A percentile compares a stretch with the other conserved stretches of the same genome.
These are phyloP conservation scores for Bucco capensis DNA, from an alignment of 2,113 vertebrate species.

Conservation along the genomic window DNA sequence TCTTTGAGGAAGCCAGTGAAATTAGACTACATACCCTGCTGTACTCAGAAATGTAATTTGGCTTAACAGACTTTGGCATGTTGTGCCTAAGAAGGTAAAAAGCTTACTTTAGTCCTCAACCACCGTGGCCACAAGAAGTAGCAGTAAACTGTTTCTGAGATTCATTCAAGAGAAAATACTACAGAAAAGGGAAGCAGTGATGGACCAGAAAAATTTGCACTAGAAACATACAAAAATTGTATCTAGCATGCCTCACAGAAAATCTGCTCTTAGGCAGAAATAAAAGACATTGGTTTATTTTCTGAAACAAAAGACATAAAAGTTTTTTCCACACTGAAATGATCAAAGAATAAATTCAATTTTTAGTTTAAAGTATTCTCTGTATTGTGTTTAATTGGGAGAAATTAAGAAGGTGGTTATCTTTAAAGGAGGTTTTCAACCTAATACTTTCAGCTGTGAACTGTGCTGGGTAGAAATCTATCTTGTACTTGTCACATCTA, in stretches of 20 bases:
- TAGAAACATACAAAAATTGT: background rate
- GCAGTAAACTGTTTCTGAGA: background rate
- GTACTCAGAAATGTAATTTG: background rate
- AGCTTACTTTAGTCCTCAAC: background rate
- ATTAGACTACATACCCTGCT: background rate
- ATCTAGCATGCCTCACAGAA: background rate
- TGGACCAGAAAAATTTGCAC: background rate
- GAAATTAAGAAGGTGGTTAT: background rate
- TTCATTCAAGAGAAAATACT: background rate
- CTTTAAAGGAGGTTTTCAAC: slow-evolving; percentile 32
- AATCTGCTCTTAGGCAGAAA: background rate
- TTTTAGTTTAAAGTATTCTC: background rate
- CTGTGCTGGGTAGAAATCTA: slow-evolving; percentile 37
- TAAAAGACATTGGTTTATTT: background rate
- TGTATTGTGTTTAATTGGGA: background rate
- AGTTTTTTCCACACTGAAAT: background rate
- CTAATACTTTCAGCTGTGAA: slow-evolving; percentile 24
- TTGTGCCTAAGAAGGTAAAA: background rate
- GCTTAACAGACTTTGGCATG: background rate
- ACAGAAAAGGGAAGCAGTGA: background rate
- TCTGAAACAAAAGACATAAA: background rate
- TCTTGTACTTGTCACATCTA: slow-evolving; percentile 57
- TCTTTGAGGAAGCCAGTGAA: background rate
- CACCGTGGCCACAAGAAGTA: background rate
- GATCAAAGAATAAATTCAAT: background rate